phyloP scores from a whole-genome alignment of 2,888 invertebrate genomes.

The Agrilus biguttatus region DNA sequence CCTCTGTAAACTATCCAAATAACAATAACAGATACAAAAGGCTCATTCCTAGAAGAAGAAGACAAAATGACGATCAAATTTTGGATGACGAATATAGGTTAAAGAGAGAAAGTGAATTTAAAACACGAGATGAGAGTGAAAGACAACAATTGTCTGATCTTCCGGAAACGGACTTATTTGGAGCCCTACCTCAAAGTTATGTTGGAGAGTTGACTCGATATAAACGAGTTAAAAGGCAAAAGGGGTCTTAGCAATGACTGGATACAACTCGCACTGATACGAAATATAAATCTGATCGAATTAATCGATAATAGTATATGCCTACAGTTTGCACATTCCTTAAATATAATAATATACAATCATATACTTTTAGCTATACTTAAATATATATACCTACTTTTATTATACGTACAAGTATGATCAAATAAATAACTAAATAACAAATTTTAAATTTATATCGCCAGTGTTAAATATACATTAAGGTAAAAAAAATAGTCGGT shows the following conservation, averaged over 20 bases:
- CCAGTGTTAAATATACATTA: too few species aligned
- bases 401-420: too few species aligned
- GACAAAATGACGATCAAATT: slow-evolving; percentile 14
- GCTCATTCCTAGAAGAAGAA: slow-evolving; percentile 11
- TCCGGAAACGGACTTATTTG: slow-evolving; percentile 28
- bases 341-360: too few species aligned
- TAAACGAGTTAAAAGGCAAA: slow-evolving; percentile 25
- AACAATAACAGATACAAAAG: background rate
- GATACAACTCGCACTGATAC: too few species aligned
- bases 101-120: slow-evolving; percentile 6
- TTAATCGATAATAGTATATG: too few species aligned
- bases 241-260: background rate
- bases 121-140: slow-evolving; percentile 3
- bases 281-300: too few species aligned
- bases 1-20: background rate
- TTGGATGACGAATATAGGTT: slow-evolving; percentile 4
- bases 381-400: too few species aligned
- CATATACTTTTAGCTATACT: too few species aligned
- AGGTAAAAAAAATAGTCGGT: too few species aligned
- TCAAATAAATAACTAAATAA: too few species aligned
- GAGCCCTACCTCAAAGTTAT: slow-evolving; percentile 28
- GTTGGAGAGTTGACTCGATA: slow-evolving; percentile 27
- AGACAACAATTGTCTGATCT: slow-evolving; percentile 16
- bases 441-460: too few species aligned
- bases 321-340: too few species aligned